These are phyloP conservation scores for Macrobrachium rosenbergii DNA, from an alignment of 1,140 invertebrate genomes.

Conservation along the genomic window DNA sequence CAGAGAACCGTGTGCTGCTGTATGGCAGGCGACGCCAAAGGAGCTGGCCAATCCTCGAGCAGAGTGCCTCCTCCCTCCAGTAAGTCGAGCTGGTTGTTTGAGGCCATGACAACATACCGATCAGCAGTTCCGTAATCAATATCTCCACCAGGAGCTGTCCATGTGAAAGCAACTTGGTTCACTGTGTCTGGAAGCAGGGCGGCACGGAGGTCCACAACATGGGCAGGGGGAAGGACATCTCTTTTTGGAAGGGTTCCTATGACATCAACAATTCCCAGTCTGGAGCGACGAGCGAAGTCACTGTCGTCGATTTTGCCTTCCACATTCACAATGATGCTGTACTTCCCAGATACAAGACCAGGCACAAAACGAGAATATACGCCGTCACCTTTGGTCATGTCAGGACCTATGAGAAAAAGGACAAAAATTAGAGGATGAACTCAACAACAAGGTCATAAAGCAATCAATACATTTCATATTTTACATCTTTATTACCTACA, in stretches of 20 bases:
- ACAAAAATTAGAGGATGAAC: conserved; percentile 6
- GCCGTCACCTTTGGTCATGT: conserved; percentile 78
- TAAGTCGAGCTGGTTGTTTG: conserved; percentile 24
- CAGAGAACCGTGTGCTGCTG: conserved; percentile 63
- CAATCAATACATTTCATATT: not conserved
- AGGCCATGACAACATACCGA: conserved; percentile 63
- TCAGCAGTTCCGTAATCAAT: conserved; percentile 67
- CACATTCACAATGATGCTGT: conserved; percentile 56
- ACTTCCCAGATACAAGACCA: conserved; percentile 67
- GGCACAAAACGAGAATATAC: conserved; percentile 78
- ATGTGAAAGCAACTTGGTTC: conserved; percentile 63
- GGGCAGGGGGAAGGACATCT: conserved; percentile 66
- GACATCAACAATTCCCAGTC: conserved; percentile 59
- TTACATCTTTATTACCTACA: not conserved
- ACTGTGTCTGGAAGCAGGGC: conserved; percentile 44
- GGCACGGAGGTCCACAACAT: conserved; percentile 66
- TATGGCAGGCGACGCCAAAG: conserved; percentile 44
- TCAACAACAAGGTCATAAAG: too few relatives aligned
- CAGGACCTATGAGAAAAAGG: conserved; percentile 73
- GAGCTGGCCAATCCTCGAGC: conserved; percentile 58
- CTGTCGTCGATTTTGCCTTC: conserved; percentile 50
- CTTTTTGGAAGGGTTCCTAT: conserved; percentile 20
- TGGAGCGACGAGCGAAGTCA: conserved; percentile 55
- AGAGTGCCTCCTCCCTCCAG: conserved; percentile 24
- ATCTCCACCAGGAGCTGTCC: conserved; percentile 69